Conservation (phyloP, 2,797 vertebrate genomes). For the Phaenicophaeus curvirostris region DNA sequence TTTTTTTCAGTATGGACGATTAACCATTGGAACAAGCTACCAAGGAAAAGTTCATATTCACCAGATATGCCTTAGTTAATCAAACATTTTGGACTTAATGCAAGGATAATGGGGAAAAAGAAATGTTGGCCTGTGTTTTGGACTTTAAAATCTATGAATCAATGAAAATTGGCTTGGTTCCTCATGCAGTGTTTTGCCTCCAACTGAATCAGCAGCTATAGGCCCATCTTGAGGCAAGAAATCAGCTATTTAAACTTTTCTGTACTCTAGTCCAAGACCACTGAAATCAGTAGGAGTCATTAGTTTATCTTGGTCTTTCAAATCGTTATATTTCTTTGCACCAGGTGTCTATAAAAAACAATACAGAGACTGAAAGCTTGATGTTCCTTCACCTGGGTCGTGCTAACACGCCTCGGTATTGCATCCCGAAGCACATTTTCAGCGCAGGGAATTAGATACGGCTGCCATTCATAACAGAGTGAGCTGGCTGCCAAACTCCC, state of each 20-base stretch:
- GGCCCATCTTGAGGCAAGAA: background rate
- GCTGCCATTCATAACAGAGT: background rate
- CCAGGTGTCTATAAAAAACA: background rate
- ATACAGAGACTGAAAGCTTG: background rate
- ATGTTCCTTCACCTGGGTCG: background rate
- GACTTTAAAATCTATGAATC: slow-evolving; percentile 21
- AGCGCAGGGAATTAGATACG: fast-evolving
- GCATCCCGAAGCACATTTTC: background rate
- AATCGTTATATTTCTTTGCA: background rate
- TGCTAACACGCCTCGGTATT: background rate
- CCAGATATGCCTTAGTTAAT: slow-evolving; percentile 4
- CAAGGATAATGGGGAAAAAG: background rate
- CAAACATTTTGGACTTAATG: slow-evolving; percentile 18
- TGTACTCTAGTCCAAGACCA: background rate
- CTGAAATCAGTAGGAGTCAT: background rate
- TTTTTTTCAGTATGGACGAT: background rate
- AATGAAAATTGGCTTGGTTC: slow-evolving; percentile 11
- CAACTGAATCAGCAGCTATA: background rate
- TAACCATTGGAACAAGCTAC: background rate
- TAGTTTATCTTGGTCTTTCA: slow-evolving; percentile 8
- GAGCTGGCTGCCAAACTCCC: background rate
- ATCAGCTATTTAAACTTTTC: background rate
- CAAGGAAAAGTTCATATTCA: slow-evolving; percentile 16
- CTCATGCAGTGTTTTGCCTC: background rate
- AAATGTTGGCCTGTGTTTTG: background rate